Conservation (phyloP, 2,797 vertebrate genomes). For the Karalla daura region DNA sequence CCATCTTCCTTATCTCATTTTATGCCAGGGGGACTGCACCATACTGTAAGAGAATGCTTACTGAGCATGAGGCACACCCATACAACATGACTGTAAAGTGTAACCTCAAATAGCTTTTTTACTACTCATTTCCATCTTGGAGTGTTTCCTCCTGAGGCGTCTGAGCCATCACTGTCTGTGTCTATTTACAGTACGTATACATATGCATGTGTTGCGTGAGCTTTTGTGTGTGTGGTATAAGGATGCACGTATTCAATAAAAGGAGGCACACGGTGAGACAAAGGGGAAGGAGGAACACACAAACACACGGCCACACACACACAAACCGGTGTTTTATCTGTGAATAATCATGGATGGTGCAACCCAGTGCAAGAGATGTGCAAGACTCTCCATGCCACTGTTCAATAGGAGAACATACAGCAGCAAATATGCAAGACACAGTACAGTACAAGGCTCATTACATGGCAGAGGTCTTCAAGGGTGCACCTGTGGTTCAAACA, state of each 20-base stretch:
- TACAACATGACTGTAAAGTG: background rate
- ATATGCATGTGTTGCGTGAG: background rate
- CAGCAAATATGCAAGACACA: background rate
- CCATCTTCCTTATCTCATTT: constrained; percentile 24
- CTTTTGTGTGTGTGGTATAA: background rate
- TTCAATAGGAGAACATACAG: constrained; percentile 7
- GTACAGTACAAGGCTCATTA: background rate
- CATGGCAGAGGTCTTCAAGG: background rate
- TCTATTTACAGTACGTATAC: background rate
- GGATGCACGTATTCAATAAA: background rate
- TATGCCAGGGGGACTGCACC: background rate
- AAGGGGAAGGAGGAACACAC: background rate
- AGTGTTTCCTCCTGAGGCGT: background rate
- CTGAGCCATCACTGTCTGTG: background rate
- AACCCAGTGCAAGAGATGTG: constrained; percentile 33
- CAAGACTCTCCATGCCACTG: constrained; percentile 24
- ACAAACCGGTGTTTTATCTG: constrained; percentile 9
- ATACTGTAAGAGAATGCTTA: background rate
- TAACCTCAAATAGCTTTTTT: background rate
- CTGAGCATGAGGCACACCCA: background rate
- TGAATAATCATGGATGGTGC: constrained; percentile 46
- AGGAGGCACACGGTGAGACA: background rate
- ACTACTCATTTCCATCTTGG: background rate
- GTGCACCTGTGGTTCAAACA: too few species aligned
- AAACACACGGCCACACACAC: background rate